Conservation (phyloP, 2,797 vertebrate species). For the Falco peregrinus region DNA sequence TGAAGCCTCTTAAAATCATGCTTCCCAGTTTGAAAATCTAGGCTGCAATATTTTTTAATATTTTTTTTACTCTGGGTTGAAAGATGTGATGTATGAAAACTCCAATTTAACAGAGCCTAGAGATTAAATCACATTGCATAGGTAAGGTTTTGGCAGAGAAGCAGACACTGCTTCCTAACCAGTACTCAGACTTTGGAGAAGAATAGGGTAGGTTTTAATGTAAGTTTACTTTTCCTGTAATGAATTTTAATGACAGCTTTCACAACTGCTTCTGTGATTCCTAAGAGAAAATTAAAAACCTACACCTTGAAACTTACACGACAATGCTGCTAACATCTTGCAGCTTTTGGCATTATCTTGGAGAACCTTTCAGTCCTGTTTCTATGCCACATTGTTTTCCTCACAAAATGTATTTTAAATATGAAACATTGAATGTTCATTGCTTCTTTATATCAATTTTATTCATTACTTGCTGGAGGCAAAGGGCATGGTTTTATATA, state of each 20-base stretch:
- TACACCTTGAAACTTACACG: conserved; percentile 66
- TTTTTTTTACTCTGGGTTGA: background rate
- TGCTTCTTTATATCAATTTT: conserved; percentile 62
- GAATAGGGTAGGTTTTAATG: conserved; percentile 61
- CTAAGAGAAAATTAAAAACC: conserved; percentile 73
- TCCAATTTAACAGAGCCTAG: conserved; percentile 1
- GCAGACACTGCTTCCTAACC: conserved; percentile 28
- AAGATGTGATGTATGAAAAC: background rate
- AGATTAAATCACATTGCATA: conserved; percentile 17
- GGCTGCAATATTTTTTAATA: background rate
- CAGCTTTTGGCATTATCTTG: conserved; percentile 70
- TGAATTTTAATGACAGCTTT: conserved; percentile 77
- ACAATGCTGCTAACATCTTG: conserved; percentile 62
- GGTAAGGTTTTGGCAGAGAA: conserved; percentile 57
- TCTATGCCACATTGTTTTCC: conserved; percentile 74
- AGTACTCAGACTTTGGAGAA: conserved; percentile 38
- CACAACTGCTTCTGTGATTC: conserved; percentile 56
- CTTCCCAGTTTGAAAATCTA: conserved; percentile 29
- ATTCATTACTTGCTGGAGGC: conserved; percentile 58
- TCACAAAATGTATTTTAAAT: conserved; percentile 74
- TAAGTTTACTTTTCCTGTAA: conserved; percentile 69
- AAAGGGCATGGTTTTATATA: conserved; percentile 68
- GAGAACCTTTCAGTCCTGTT: conserved; percentile 67
- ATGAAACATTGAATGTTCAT: conserved; percentile 70
- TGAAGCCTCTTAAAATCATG: background rate